These are phyloP conservation scores for Drosophila lacicola DNA, from an alignment of 2,888 invertebrate species.

Conservation along the genomic window DNA sequence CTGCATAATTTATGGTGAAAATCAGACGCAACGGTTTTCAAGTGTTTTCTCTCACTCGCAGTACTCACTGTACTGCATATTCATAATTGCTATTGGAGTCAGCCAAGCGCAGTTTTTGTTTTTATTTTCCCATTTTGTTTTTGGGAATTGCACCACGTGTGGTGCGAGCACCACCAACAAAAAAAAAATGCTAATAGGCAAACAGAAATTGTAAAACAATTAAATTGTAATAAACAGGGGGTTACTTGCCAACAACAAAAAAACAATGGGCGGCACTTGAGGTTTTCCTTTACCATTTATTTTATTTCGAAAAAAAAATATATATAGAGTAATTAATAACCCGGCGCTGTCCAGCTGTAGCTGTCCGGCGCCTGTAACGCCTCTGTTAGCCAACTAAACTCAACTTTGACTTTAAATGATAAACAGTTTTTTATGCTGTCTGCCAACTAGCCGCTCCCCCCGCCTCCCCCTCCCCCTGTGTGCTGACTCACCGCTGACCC, in stretches of 20 bases:
- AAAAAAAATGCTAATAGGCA: constrained; percentile 70
- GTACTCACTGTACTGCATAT: constrained; percentile 43
- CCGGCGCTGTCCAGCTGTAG: constrained; percentile 35
- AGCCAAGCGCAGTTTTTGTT: constrained; percentile 53
- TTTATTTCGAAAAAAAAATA: constrained; percentile 29
- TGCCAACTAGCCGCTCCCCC: constrained; percentile 1
- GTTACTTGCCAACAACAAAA: constrained; percentile 30
- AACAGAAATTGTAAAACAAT: constrained; percentile 79
- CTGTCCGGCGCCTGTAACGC: constrained; percentile 64
- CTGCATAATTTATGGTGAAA: constrained; percentile 80
- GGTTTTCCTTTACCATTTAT: constrained; percentile 25
- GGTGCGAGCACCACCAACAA: constrained; percentile 33
- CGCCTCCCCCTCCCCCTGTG: not conserved
- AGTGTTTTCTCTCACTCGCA: constrained; percentile 24
- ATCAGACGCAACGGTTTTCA: constrained; percentile 69
- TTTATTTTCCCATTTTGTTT: constrained; percentile 5
- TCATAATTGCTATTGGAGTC: constrained; percentile 31
- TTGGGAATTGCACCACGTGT: constrained; percentile 80
- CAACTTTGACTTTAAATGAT: constrained; percentile 71
- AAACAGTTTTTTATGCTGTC: constrained; percentile 62
- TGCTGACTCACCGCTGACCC: constrained; percentile 34
- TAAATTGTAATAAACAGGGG: constrained; percentile 78
- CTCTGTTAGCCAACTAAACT: constrained; percentile 71
- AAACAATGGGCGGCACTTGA: constrained; percentile 72
- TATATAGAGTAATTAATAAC: constrained; percentile 76